Conservation (phyloP, 2,797 vertebrate genomes). For the Lutra lutra region DNA sequence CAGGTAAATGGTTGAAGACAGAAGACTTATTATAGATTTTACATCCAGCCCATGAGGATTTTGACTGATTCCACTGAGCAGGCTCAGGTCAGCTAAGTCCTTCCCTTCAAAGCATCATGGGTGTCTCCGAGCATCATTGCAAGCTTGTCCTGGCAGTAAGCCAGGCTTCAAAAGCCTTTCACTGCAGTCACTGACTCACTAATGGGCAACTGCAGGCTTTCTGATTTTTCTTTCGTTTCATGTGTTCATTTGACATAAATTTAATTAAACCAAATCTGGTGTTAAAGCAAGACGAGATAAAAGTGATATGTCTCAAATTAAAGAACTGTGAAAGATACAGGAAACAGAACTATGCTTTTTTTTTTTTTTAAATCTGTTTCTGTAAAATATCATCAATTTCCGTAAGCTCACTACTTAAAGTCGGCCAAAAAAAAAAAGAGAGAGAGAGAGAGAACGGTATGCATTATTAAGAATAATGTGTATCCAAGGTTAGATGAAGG, state of each 20-base stretch:
- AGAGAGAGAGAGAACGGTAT: conserved; percentile 73
- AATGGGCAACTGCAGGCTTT: conserved; percentile 91
- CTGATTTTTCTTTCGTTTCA: conserved; percentile 90
- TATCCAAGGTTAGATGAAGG: conserved; percentile 88
- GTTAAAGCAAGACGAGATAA: conserved; percentile 90
- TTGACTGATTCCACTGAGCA: conserved; percentile 87
- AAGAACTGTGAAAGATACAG: conserved; percentile 89
- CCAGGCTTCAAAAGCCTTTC: conserved; percentile 91
- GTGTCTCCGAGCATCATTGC: conserved; percentile 89
- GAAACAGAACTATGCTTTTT: conserved; percentile 83
- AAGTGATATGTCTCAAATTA: conserved; percentile 90
- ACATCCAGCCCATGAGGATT: conserved; percentile 86
- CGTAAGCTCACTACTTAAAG: conserved; percentile 84
- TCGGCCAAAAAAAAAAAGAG: conserved; percentile 55
- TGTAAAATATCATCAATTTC: conserved; percentile 88
- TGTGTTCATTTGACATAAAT: conserved; percentile 92
- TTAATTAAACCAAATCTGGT: conserved; percentile 92
- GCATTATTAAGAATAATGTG: conserved; percentile 90
- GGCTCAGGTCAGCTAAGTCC: conserved; percentile 89
- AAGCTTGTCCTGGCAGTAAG: conserved; percentile 90
- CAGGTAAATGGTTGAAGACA: conserved; percentile 86
- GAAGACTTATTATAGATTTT: conserved; percentile 87
- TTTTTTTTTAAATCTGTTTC: conserved; percentile 69
- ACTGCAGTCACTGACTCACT: conserved; percentile 90
- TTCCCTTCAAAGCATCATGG: conserved; percentile 90